phyloP scores from a whole-genome alignment of 2,888 invertebrate species.

The Pedicia rivosa region DNA sequence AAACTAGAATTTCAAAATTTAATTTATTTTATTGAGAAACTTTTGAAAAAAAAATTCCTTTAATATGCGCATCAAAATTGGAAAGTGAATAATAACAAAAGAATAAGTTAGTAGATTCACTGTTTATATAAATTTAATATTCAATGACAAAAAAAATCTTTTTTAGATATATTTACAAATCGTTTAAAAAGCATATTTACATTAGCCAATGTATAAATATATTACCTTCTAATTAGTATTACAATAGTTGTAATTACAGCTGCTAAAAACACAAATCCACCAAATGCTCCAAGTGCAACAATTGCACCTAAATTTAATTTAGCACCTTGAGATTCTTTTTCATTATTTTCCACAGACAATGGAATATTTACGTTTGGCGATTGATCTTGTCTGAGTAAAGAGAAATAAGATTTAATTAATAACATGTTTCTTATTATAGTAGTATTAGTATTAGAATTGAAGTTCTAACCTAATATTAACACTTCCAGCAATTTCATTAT shows the following conservation, averaged over 20 bases:
- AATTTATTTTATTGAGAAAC: too few species aligned
- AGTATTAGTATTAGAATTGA: too few species aligned
- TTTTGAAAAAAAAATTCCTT: too few species aligned
- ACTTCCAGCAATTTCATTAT: conserved; percentile 52
- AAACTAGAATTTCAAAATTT: too few species aligned
- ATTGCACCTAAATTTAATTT: conserved; percentile 73
- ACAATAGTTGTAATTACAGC: conserved; percentile 81
- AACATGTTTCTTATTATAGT: neutral
- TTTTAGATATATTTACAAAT: too few species aligned
- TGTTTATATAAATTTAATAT: too few species aligned
- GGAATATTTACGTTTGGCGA: conserved; percentile 51
- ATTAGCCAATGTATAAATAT: too few species aligned
- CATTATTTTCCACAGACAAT: conserved; percentile 43
- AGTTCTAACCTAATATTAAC: conserved; percentile 21
- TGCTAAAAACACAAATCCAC: conserved; percentile 78
- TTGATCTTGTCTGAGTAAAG: conserved; percentile 38
- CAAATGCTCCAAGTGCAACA: conserved; percentile 77
- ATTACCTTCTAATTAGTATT: conserved; percentile 73
- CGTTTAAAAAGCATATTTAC: too few species aligned
- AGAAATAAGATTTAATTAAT: neutral
- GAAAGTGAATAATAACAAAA: too few species aligned
- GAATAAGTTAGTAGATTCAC: too few species aligned
- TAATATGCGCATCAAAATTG: too few species aligned
- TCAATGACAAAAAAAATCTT: too few species aligned
- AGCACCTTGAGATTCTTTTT: conserved; percentile 38